Evolutionary conservation across 2,113 vertebrate genomes (phyloP).

Genomic region (Rhinopomastus cyanomelas): DNA sequence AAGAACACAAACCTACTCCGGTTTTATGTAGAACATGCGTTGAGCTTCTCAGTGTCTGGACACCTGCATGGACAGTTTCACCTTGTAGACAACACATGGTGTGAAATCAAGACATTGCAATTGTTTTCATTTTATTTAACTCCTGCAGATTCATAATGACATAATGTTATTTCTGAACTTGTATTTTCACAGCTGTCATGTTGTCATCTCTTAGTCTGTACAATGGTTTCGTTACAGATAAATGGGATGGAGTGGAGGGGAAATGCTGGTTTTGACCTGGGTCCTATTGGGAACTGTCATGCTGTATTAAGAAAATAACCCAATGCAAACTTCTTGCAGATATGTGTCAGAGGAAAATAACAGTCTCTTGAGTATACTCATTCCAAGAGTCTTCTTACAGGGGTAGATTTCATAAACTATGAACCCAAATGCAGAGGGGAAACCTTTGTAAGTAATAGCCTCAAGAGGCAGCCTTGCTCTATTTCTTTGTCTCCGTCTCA

Average conservation of each 20-base stretch:
- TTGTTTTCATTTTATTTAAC: conserved; percentile 11
- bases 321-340: background rate
- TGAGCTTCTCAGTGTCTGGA: background rate
- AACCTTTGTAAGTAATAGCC: background rate
- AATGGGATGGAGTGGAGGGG: background rate
- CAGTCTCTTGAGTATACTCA: background rate
- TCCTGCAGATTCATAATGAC: background rate
- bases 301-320: background rate
- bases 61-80: background rate
- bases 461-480: background rate
- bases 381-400: background rate
- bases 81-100: background rate
- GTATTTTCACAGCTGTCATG: conserved; percentile 52
- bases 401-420: background rate
- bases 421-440: background rate
- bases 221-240: background rate
- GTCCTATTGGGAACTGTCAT: background rate
- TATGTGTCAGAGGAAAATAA: background rate
- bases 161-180: background rate
- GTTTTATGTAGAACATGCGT: rapidly evolving
- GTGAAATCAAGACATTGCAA: background rate
- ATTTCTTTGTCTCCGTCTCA: background rate
- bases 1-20: background rate
- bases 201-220: background rate
- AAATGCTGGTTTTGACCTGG: background rate